Percentiles rank a stretch among this genome's conserved stretches.
Evolutionary conservation across 2,888 invertebrate genomes (phyloP).

Genomic region (Coleophora flavipennella): DNA sequence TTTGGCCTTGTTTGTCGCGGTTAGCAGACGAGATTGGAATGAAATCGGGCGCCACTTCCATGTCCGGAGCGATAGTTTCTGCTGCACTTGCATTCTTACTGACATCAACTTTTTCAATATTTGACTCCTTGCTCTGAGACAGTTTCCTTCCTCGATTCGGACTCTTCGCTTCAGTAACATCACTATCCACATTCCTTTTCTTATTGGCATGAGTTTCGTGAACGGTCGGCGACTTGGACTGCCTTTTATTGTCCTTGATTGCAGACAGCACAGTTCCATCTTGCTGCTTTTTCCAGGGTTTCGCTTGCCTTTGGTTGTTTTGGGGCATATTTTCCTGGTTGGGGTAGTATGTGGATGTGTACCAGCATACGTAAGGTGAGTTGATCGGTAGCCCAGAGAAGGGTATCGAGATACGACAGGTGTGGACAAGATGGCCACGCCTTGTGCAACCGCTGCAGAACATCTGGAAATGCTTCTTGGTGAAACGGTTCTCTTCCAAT

Average conservation of each 20-base stretch:
- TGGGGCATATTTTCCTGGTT: conserved; percentile 7
- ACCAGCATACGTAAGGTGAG: conserved; percentile 47
- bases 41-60: conserved; percentile 37
- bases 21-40: conserved; percentile 42
- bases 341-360: conserved; percentile 33
- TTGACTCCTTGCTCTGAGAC: conserved; percentile 18
- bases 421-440: conserved; percentile 65
- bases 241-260: conserved; percentile 32
- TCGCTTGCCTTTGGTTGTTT: conserved; percentile 8
- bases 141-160: conserved; percentile 27
- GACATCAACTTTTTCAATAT: conserved; percentile 6
- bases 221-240: conserved; percentile 48
- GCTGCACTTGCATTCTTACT: not conserved
- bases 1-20: conserved; percentile 48
- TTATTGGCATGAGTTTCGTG: conserved; percentile 41
- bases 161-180: conserved; percentile 19
- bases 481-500: conserved; percentile 37
- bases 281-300: conserved; percentile 16
- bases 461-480: conserved; percentile 40
- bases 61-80: not conserved
- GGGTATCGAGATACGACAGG: conserved; percentile 45
- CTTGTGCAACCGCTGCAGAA: conserved; percentile 73
- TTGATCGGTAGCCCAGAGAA: conserved; percentile 55
- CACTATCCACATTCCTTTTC: conserved; percentile 22
- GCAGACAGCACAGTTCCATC: conserved; percentile 16